Base-by-base conservation (phyloP, 2,797 vertebrate genomes). In the Syngnathus rostellatus region DNA sequence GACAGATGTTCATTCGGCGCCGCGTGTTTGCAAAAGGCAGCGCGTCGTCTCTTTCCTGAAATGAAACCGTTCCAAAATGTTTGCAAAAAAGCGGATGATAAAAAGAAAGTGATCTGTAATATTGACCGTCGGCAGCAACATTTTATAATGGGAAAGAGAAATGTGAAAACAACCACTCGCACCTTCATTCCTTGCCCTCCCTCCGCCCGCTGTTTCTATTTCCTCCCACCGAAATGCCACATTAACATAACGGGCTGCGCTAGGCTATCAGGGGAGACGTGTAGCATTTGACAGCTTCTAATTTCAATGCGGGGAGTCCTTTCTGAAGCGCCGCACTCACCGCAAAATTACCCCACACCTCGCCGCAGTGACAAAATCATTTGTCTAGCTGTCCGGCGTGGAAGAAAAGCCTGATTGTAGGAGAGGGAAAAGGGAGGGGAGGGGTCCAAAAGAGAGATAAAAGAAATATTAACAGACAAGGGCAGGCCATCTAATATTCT, bases 161-260 rank as follows among this genome's bases (percentile, higher is more conserved):
- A 65, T 41, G 67, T 69, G 72, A 58, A 41, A 66, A 73, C 73
- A 70, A 63, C 67, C 63, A 67, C 25, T 53, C 57, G 65, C 60
- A 63, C 70, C 70, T 38, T 41, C 65, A 43, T 31, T 70, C 64
- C 39, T 68, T 76, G 65, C 55, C 69, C 59, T 31, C 77, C 68
- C 11, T 8, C 12, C 60, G 17, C 40, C 39, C 59, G n/a, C 60
- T 16, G 75, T 81, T 84, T 85, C 78, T 72, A 78, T 80, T 86
- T 85, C 83, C 78, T 84, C 71, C 72, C 59, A 63, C 82, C 76
- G 71, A 91, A 91, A 92, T 90, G 90, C 84, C 88, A 90, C 88
- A 91, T 91, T 91, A 90, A 82, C 89, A 91, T 91, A 90, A 81
- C 76, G 76, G 83, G 85, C 79, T 68, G 83, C 72, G 75, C 81